A percentile compares a stretch with the other conserved stretches of the same genome.
These are phyloP conservation scores for Myoxocephalus aenaeus DNA, from an alignment of 2,797 vertebrate genomes.

Conservation along the genomic window DNA sequence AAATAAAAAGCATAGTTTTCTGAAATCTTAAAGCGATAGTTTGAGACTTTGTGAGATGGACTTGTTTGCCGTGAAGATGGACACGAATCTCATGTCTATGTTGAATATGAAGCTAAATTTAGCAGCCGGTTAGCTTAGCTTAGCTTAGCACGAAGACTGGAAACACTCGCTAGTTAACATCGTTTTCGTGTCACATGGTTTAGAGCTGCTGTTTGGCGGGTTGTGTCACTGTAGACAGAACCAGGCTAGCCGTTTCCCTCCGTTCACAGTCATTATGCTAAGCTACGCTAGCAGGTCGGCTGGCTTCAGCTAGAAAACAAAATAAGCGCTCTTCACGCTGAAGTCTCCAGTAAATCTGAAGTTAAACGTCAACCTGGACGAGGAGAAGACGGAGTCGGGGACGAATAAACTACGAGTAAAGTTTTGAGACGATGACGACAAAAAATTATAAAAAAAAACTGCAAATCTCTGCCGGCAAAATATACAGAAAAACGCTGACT, in stretches of 20 bases:
- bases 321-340: background rate
- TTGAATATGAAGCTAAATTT: background rate
- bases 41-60: too few relatives aligned
- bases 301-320: too few relatives aligned
- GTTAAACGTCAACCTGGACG: background rate
- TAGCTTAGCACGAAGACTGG: constrained; percentile 22
- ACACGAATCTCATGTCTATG: background rate
- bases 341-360: background rate
- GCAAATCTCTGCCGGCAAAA: constrained; percentile 32
- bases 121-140: constrained; percentile 4
- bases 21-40: background rate
- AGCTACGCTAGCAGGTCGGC: constrained; percentile 22
- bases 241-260: background rate
- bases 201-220: background rate
- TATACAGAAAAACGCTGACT: constrained; percentile 56
- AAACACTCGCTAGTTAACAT: background rate
- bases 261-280: constrained; percentile 10
- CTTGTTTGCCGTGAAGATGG: too few relatives aligned
- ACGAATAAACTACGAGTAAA: background rate
- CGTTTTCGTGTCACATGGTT: background rate
- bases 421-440: background rate
- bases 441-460: constrained; percentile 1
- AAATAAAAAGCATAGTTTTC: background rate
- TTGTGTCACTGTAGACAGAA: background rate
- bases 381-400: background rate